phyloP scores from a whole-genome alignment of 2,797 vertebrate genomes.

The Enteromius radiatus region DNA sequence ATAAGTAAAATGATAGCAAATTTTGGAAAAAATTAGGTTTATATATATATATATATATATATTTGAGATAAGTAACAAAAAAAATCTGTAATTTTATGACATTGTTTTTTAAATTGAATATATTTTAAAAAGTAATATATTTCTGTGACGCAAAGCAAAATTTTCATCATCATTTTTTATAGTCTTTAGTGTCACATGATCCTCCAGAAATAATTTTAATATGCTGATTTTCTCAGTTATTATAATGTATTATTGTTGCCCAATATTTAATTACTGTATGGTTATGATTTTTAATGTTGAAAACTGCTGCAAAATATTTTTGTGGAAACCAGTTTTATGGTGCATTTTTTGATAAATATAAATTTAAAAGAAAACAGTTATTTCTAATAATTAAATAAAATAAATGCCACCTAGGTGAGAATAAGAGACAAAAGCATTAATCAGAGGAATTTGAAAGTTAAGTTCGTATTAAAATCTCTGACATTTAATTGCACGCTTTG shows the following conservation, averaged over 20 bases:
- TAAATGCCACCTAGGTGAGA: not conserved
- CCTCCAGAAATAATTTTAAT: not conserved
- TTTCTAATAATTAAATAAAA: not conserved
- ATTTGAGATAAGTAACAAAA: too few relatives aligned
- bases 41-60: too few relatives aligned
- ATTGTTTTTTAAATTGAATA: too few relatives aligned
- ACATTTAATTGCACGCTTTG: not conserved
- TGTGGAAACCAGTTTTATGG: not conserved
- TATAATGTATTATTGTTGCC: not conserved
- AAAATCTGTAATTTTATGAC: too few relatives aligned
- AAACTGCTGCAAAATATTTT: not conserved
- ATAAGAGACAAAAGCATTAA: not conserved
- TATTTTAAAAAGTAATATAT: not conserved
- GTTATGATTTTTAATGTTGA: not conserved
- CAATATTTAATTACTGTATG: not conserved
- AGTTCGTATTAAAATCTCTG: not conserved
- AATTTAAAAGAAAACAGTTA: not conserved
- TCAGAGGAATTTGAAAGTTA: not conserved
- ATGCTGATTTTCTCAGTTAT: not conserved
- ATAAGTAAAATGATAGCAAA: not conserved
- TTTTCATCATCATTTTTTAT: not conserved
- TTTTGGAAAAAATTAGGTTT: not conserved
- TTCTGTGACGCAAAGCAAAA: not conserved
- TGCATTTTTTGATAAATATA: not conserved
- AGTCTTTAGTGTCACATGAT: not conserved